A percentile compares a stretch with the other conserved stretches of the same genome.
These are phyloP conservation scores for Strigamia crassipes DNA, from an alignment of 2,888 invertebrate genomes.

Conservation along the genomic window DNA sequence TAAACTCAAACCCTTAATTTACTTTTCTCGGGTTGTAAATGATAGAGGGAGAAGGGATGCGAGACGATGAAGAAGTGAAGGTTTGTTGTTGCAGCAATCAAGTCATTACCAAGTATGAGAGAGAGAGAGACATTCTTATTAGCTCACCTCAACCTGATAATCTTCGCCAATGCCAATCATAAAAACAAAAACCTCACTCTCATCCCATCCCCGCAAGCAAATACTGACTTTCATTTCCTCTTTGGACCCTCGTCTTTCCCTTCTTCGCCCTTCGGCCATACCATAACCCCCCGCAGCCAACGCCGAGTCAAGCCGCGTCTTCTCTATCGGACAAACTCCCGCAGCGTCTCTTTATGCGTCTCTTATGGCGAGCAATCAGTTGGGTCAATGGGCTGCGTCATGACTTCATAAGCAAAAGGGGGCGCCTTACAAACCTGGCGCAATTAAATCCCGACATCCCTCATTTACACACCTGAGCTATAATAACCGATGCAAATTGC, in stretches of 20 bases:
- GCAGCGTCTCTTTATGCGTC: conserved; percentile 21
- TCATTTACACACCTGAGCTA: conserved; percentile 21
- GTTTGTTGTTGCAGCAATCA: conserved; percentile 1
- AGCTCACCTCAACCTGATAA: conserved; percentile 10
- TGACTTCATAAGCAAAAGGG: conserved; percentile 16
- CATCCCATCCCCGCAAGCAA: neutral
- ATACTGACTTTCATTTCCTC: conserved; percentile 21
- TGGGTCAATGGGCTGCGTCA: conserved; percentile 21
- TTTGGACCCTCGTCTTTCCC: conserved; percentile 21
- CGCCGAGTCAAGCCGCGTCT: conserved; percentile 16
- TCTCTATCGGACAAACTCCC: conserved; percentile 11
- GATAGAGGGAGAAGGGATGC: neutral
- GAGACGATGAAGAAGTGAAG: neutral
- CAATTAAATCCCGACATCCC: conserved; percentile 21
- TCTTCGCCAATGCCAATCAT: neutral
- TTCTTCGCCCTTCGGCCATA: conserved; percentile 1
- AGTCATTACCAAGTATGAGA: neutral
- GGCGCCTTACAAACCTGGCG: conserved; percentile 16
- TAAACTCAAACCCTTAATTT: conserved; percentile 11
- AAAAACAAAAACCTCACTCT: conserved; percentile 12
- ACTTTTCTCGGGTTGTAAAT: neutral
- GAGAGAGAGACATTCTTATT: conserved; percentile 1
- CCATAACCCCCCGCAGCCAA: conserved; percentile 16
- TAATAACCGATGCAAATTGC: conserved; percentile 21
- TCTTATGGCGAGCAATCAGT: conserved; percentile 21